Evolutionary conservation across 1,140 invertebrate genomes (phyloP).

Genomic region (Drosophila lini): DNA sequence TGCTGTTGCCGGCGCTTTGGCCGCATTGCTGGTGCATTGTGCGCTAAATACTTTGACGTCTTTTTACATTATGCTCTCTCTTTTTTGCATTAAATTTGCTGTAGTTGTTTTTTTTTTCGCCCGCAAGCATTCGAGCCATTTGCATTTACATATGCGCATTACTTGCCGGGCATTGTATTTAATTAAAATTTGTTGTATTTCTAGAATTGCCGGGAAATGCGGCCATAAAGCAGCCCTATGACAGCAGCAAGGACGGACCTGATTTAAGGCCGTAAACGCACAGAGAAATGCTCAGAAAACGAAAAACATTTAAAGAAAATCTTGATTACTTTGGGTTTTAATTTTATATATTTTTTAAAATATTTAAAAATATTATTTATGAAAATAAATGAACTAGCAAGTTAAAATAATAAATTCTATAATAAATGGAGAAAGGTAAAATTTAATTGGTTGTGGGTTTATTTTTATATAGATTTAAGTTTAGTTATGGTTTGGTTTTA

Average conservation of each 20-base stretch:
- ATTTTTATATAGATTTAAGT: neutral
- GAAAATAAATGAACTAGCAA: too few relatives aligned
- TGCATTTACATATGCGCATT: slow-evolving; percentile 75
- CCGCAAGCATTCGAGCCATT: slow-evolving; percentile 51
- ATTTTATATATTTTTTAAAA: neutral
- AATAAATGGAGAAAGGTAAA: too few relatives aligned
- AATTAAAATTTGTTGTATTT: slow-evolving; percentile 77
- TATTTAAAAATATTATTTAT: too few relatives aligned
- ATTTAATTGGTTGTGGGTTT: neutral
- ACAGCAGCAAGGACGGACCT: slow-evolving; percentile 20
- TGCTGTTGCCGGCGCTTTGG: slow-evolving; percentile 30
- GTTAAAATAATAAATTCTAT: too few relatives aligned
- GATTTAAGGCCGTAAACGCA: slow-evolving; percentile 23
- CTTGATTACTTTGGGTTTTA: neutral
- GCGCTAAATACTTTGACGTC: slow-evolving; percentile 61
- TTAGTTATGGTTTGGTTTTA: too few relatives aligned
- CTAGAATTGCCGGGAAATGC: slow-evolving; percentile 59
- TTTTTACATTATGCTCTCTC: slow-evolving; percentile 22
- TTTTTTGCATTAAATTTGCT: slow-evolving; percentile 13
- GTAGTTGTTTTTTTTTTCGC: slow-evolving; percentile 8
- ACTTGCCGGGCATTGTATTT: slow-evolving; percentile 63
- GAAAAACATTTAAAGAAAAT: neutral
- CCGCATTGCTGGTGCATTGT: slow-evolving; percentile 60
- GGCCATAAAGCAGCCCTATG: slow-evolving; percentile 57
- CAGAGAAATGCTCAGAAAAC: slow-evolving; percentile 1